Base-by-base conservation (phyloP, 2,888 invertebrate genomes). In the Apotomis capreana region DNA sequence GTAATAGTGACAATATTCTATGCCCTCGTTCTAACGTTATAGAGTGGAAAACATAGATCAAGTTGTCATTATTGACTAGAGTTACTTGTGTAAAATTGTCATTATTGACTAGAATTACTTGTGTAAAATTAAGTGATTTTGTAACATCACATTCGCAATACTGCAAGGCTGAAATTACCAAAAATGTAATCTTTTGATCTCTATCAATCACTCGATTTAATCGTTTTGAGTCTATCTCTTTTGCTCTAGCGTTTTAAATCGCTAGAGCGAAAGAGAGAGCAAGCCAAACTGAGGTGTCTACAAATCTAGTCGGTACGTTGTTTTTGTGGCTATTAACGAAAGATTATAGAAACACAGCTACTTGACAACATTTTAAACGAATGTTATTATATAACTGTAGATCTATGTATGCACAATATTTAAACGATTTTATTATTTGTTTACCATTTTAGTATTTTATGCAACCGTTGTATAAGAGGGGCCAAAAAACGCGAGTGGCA, bases 91-190 rank as follows among this genome's bases (percentile, higher is more conserved):
- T 44, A 51, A 12, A 15, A 55, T 10, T 26, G 26, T 4, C 55
- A 10, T 13, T 60, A 60, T 60, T 46, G 15, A n/a, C 13, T 52
- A 13, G 15, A n/a, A n/a, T 40, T 0, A 63, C 37, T 49, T 37
- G n/a, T n/a, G n/a, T 44, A 52, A 37, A 40, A 52, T 8, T 58
- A 58, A 58, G 55, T 51, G 36, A 59, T 54, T 52, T 5, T 51
- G 13, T 55, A 46, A 52, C 44, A 59, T 70, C 52, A 65, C 52
- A 55, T 65, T 60, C 46, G 15, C 70, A 71, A 67, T 71, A 70
- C 37, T 55, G n/a, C 55, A 71, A 71, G 71, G 71, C 71, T 71
- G 67, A 71, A 67, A 67, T 67, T 67, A 70, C 61, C 71, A 67
- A 71, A 71, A 70, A 57, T 59, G n/a, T 55, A 60, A 65, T 46